Conservation (phyloP, 1,140 invertebrate genomes). For the Theocolax elegans region DNA sequence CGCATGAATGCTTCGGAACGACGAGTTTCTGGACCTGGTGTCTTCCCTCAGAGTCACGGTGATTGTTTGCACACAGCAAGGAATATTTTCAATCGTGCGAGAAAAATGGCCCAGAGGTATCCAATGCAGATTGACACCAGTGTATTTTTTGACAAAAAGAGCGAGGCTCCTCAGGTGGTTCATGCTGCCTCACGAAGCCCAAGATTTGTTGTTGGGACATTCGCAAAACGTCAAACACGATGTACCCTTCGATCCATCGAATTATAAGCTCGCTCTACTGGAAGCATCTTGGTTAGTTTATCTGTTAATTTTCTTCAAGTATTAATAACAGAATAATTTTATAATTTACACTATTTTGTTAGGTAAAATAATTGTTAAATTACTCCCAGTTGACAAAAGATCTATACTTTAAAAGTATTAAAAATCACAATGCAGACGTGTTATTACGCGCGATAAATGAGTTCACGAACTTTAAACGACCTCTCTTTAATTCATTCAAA, state of each 20-base stretch:
- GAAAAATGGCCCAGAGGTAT: slow-evolving; percentile 80
- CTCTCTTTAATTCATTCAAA: no score
- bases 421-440: no score
- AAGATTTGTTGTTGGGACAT: slow-evolving; percentile 77
- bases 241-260: slow-evolving; percentile 76
- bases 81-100: slow-evolving; percentile 81
- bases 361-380: no score
- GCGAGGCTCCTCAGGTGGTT: slow-evolving; percentile 85
- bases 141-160: slow-evolving; percentile 74
- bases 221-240: slow-evolving; percentile 80
- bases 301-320: no score
- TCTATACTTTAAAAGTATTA: no score
- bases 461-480: no score
- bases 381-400: no score
- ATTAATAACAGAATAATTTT: no score
- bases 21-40: slow-evolving; percentile 74
- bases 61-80: slow-evolving; percentile 83
- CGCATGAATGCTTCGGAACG: slow-evolving; percentile 79
- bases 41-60: slow-evolving; percentile 77
- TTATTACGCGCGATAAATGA: no score
- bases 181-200: slow-evolving; percentile 82
- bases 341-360: no score
- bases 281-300: slow-evolving; percentile 43
- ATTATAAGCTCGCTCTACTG: slow-evolving; percentile 44
- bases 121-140: slow-evolving; percentile 78